Evolutionary conservation across 1,140 invertebrate species (phyloP), one percentile per base, ranked within the genome.

Genomic region (Drosophila littoralis): DNA sequence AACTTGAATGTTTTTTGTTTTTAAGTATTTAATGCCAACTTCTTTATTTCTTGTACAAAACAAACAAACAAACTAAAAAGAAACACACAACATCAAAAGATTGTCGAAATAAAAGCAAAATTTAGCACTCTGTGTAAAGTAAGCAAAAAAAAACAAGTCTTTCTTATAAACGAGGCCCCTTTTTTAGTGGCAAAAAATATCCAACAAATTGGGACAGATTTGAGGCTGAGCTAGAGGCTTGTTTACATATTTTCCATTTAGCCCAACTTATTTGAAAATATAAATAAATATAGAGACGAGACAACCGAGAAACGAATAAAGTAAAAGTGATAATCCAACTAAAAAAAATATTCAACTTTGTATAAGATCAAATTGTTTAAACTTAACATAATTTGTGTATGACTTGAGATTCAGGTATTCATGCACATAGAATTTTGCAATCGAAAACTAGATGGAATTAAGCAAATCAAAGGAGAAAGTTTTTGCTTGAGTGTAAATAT

Each of bases 121-220:
- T 65, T 61, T 83, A 88, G 84, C 79, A 88, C 86, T 89, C 82
- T 88, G 84, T 86, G 83, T 88, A 86, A 82, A 86, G 76, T 86
- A 88, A 88, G 83, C 83, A 79, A 78, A 74, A 85, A 79, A 63
- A 32, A 17, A 77, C 9, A 59, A 58, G 60, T 71, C 60, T 65
- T 75, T 71, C 46, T 59, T 54, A 55, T 64, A 67, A 45, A 45
- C 1, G 22, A 22, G 22, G 1, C 1, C 17, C 8, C 32, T 15
- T 33, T 7, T 33, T 15, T 15, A 28, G 17, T 46, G 43, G 43
- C 13, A 9, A 17, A 3, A n/a, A n/a, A 46, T 2, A 10, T 5
- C 1, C 43, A 0, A 46, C 22, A 28, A 28, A 28, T 28, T 28
- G 22, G 22, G 22, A 28, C 22, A 28, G 22, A 28, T 28, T 3